Conservation (phyloP, 2,113 vertebrate species). For the Micromys minutus region DNA sequence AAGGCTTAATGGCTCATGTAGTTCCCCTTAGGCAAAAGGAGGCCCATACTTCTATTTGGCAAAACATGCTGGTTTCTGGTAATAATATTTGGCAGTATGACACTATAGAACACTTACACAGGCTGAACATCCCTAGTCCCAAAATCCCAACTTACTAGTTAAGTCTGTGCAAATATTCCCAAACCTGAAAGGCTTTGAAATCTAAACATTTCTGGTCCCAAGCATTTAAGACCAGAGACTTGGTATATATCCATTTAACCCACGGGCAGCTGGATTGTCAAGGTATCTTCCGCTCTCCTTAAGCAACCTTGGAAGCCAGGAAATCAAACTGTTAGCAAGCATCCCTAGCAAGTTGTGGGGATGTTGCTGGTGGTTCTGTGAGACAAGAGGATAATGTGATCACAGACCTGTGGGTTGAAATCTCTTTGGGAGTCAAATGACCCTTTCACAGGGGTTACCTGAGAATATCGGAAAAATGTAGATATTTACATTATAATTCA, state of each 20-base stretch:
- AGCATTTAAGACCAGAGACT: background rate
- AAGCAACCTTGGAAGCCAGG: background rate
- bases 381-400: background rate
- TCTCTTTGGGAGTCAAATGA: background rate
- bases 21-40: slow-evolving; percentile 32
- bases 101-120: background rate
- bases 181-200: background rate
- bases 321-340: background rate
- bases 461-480: background rate
- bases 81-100: slow-evolving; percentile 39
- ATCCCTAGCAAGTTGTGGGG: background rate
- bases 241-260: background rate
- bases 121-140: background rate
- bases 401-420: background rate
- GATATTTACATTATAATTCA: background rate
- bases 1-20: background rate
- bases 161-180: background rate
- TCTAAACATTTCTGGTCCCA: background rate
- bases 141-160: background rate
- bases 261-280: background rate
- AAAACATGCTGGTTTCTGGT: background rate
- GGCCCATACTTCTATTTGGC: background rate
- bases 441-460: background rate
- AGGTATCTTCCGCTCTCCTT: background rate
- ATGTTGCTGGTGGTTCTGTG: background rate